Evolutionary conservation across 2,113 vertebrate species (phyloP), one percentile per base, ranked within the genome.

Genomic region (Plectropomus leopardus): DNA sequence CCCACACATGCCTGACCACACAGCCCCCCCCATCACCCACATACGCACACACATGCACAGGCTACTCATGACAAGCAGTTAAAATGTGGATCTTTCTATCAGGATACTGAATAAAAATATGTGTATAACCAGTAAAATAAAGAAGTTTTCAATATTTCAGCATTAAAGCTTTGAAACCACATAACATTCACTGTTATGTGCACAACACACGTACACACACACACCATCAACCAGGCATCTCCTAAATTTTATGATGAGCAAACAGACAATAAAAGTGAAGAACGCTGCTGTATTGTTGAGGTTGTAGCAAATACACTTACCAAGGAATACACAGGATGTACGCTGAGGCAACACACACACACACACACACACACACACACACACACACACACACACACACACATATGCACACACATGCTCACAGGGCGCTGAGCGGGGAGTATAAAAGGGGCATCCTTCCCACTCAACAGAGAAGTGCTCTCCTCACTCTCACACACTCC

Each of bases 371-470:
- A 69, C 68, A 59, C 60, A 72, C 42, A 80, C 67, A 73, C 59
- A 81, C 65, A 80, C 77, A 57, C 69, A 76, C 57, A 83, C 66
- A 44, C 72, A 64, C 74, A 76, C 68, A 67, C 83, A 71, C 82
- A 82, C 81, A 83, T 83, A 55, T n/a, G n/a, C n/a, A n/a, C n/a
- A n/a, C 36, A 40, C 36, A 40, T 40, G 36, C 36, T 40, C 48
- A 24, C 73, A 63, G 57, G 72, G 45, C 9, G 48, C 82, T 76
- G 88, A 88, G 88, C 83, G 21, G 78, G 69, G 88, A 89, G 86
- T 94, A 94, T 94, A 94, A 93, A 94, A 93, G 91, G 86, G 88
- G 69, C 88, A 69, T 92, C 90, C 84, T 90, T 91, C 81, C 80
- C 84, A 88, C 83, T 92, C 89, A 73, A 30, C 85, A 71, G 71